A percentile compares a stretch with the other conserved stretches of the same genome.
These are phyloP conservation scores for Glossophaga mutica DNA, from an alignment of 2,797 vertebrate species.

Conservation along the genomic window DNA sequence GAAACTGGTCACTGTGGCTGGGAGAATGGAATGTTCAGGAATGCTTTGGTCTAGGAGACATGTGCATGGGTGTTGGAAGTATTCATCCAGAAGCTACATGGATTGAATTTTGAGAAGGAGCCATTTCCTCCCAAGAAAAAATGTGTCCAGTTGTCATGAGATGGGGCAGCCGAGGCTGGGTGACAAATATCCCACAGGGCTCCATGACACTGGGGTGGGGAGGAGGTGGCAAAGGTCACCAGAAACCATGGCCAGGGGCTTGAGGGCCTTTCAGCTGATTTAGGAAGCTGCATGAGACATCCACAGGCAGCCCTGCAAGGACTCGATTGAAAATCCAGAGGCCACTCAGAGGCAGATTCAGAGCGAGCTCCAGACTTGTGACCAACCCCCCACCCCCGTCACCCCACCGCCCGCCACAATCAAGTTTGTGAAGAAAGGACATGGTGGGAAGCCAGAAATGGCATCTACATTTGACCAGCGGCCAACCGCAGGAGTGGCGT, in stretches of 20 bases:
- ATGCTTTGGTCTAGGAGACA: not conserved
- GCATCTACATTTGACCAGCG: not conserved
- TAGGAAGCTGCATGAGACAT: not conserved
- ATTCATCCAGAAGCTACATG: not conserved
- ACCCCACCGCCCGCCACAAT: too few relatives aligned
- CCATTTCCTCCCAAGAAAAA: not conserved
- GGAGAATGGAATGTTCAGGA: not conserved
- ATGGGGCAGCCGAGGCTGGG: not conserved
- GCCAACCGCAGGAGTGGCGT: constrained; percentile 9
- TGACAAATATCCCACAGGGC: not conserved
- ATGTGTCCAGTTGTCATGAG: not conserved
- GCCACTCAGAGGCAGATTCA: not conserved
- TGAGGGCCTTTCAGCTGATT: not conserved
- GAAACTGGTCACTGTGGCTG: not conserved
- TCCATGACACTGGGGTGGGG: not conserved
- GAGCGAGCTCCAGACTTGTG: not conserved
- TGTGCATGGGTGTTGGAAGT: not conserved
- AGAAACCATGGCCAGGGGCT: not conserved
- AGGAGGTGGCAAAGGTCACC: not conserved
- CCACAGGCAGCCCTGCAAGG: not conserved
- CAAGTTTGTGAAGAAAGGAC: not conserved
- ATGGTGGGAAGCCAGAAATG: not conserved
- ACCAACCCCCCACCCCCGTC: not conserved
- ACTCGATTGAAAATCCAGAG: not conserved
- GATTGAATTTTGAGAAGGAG: not conserved